phyloP scores from a whole-genome alignment of 2,797 vertebrate species.

The Nyctibius grandis region DNA sequence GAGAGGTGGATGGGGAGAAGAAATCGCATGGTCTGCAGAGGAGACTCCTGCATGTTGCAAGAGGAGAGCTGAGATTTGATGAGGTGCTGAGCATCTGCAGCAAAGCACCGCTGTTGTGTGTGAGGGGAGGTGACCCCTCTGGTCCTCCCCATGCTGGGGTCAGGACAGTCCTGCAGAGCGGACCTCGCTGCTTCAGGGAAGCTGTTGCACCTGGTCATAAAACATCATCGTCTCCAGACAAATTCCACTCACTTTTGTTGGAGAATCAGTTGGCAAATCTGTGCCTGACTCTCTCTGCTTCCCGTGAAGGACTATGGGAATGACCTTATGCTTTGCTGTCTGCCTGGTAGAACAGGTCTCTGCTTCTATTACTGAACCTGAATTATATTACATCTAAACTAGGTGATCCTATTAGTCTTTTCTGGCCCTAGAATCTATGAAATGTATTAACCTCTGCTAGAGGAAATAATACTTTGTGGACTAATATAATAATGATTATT shows the following conservation, averaged over 20 bases:
- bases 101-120: fast-evolving
- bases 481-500: constrained; percentile 23
- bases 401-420: constrained; percentile 10
- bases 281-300: background rate
- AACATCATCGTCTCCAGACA: background rate
- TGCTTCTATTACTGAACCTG: background rate
- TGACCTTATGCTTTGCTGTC: background rate
- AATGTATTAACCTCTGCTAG: background rate
- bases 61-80: background rate
- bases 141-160: fast-evolving
- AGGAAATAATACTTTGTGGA: constrained; percentile 4
- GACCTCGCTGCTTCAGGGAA: background rate
- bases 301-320: background rate
- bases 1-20: background rate
- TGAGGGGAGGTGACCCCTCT: background rate
- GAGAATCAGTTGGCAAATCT: background rate
- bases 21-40: background rate
- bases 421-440: background rate
- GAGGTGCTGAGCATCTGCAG: fast-evolving
- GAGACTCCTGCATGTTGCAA: fast-evolving
- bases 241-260: fast-evolving
- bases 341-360: background rate
- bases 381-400: constrained; percentile 6
- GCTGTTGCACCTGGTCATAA: background rate
- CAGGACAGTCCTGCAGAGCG: background rate